phyloP scores from a whole-genome alignment of 2,888 invertebrate genomes.

The Andricus quercusramuli region DNA sequence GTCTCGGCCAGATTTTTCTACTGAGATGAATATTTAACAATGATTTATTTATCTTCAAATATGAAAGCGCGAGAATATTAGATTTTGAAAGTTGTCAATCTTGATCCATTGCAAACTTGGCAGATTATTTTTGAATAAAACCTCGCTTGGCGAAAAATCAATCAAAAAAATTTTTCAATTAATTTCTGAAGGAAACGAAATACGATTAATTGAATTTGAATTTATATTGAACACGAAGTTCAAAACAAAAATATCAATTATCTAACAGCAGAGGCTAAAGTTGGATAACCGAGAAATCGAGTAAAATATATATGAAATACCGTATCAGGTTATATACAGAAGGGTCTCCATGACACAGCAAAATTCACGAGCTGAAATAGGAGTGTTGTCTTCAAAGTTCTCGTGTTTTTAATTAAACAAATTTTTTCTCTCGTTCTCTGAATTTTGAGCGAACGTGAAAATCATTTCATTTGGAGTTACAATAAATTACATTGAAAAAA shows the following conservation, averaged over 20 bases:
- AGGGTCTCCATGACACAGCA: background rate
- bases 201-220: background rate
- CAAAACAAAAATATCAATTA: slow-evolving; percentile 44
- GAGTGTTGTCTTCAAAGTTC: background rate
- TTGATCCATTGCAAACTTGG: background rate
- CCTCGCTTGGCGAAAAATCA: background rate
- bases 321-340: slow-evolving; percentile 31
- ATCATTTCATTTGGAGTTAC: background rate
- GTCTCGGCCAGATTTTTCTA: too few relatives aligned
- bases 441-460: background rate
- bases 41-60: too few relatives aligned
- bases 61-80: background rate
- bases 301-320: slow-evolving; percentile 4
- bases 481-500: background rate
- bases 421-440: background rate
- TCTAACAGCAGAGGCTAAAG: slow-evolving; percentile 37
- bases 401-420: background rate
- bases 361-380: slow-evolving; percentile 15
- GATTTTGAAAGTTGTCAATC: background rate
- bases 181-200: background rate
- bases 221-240: background rate
- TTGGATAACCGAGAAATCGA: slow-evolving; percentile 42
- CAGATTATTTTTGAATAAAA: background rate
- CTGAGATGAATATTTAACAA: too few relatives aligned
- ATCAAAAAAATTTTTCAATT: background rate